A percentile compares a stretch with the other conserved stretches of the same genome.
phyloP scores from a whole-genome alignment of 2,113 vertebrate species.

The Ameiurus melas region DNA sequence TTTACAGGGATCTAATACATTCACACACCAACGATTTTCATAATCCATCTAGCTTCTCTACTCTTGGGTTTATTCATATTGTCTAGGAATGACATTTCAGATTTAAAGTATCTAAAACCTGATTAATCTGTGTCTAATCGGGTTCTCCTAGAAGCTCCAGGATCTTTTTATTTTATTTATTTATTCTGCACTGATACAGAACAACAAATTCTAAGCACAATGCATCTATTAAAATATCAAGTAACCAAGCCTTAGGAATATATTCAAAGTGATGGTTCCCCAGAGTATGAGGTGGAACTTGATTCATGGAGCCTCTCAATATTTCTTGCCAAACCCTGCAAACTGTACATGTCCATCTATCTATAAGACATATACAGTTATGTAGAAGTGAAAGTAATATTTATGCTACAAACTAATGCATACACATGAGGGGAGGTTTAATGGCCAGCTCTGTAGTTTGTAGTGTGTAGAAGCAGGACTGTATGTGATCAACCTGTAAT shows the following conservation, averaged over 20 bases:
- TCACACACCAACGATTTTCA: constrained; percentile 70
- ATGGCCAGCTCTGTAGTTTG: constrained; percentile 14
- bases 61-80: constrained; percentile 76
- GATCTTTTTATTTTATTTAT: constrained; percentile 67
- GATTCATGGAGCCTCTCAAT: constrained; percentile 65
- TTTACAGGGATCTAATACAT: constrained; percentile 63
- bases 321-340: constrained; percentile 52
- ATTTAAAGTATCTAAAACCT: constrained; percentile 68
- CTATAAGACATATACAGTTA: constrained; percentile 56
- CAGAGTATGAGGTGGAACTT: constrained; percentile 59
- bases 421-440: constrained; percentile 45
- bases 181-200: constrained; percentile 70
- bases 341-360: constrained; percentile 54
- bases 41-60: constrained; percentile 73
- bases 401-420: constrained; percentile 50
- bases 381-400: constrained; percentile 49
- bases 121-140: constrained; percentile 66
- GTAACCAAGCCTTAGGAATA: constrained; percentile 66
- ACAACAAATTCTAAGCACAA: constrained; percentile 67
- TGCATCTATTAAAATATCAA: constrained; percentile 75
- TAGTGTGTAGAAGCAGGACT: constrained; percentile 12
- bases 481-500: constrained; percentile 64
- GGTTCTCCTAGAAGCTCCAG: constrained; percentile 48
- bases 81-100: constrained; percentile 75
- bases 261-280: constrained; percentile 69